These are phyloP conservation scores for Peromyscus nudipes DNA, from an alignment of 2,797 vertebrate genomes.

Conservation along the genomic window DNA sequence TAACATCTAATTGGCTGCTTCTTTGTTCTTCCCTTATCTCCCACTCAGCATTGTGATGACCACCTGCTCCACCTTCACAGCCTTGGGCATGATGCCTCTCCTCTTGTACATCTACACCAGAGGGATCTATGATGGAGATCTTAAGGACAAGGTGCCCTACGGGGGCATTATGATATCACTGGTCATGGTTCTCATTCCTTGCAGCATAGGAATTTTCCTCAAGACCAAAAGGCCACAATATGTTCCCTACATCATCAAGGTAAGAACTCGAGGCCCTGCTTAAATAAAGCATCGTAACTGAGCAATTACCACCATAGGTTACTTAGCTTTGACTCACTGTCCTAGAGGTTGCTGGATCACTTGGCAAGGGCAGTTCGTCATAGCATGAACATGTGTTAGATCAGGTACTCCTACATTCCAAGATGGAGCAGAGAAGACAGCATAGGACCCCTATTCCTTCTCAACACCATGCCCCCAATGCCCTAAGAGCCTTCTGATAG, in stretches of 20 bases:
- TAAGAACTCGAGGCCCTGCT: constrained; percentile 81
- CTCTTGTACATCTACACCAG: constrained; percentile 91
- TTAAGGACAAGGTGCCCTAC: constrained; percentile 91
- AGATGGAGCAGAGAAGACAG: neutral
- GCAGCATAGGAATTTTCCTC: constrained; percentile 89
- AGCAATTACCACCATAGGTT: neutral
- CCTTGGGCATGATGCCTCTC: constrained; percentile 93
- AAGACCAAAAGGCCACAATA: constrained; percentile 92
- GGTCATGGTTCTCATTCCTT: constrained; percentile 89
- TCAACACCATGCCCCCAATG: neutral
- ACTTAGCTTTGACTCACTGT: neutral
- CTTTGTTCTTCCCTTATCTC: constrained; percentile 58
- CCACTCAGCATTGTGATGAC: constrained; percentile 93
- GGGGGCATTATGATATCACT: constrained; percentile 88
- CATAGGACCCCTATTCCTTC: neutral
- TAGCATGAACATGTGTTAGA: neutral
- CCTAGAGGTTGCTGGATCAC: neutral
- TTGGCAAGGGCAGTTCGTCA: neutral
- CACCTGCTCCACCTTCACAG: constrained; percentile 90
- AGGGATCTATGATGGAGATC: constrained; percentile 85
- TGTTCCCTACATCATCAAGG: constrained; percentile 87
- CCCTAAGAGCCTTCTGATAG: neutral
- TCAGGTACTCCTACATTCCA: neutral
- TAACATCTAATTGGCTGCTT: neutral
- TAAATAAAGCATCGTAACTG: neutral